Base-by-base conservation (phyloP, 2,888 invertebrate genomes). In the Bimastos eiseni region DNA sequence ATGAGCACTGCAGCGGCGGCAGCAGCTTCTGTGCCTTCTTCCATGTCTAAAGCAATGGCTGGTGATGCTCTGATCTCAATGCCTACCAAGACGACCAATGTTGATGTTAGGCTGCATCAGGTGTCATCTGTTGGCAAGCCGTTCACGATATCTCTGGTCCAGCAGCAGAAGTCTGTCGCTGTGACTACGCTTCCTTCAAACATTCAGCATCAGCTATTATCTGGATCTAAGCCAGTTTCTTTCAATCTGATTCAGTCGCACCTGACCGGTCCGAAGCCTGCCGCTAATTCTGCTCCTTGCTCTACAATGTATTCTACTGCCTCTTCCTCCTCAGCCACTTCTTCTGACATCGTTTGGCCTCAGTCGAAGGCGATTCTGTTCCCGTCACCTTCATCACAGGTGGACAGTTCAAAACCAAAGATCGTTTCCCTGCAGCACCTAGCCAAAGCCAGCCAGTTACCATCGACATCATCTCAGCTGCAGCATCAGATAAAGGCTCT, bases 221-320 rank as follows among this genome's bases (percentile, higher is more conserved):
- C 84, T 34, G 84, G 33, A 34, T 86, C 86, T 21, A 86, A 86
- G 86, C 86, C 86, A 34, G 86, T 86, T 86, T 34, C 86, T 86
- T 86, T 86, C 37, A 37, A 37, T 36, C 24, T 86, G 36, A 86
- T 86, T 86, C 86, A 86, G 86, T 86, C 86, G 6, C 84, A 84
- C 36, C n/a, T 86, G 86, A 36, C 86, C 24, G 86, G 86, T 86
- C 24, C 4, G 8, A 86, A 86, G 24, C 15, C 36, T 34, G 36
- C 36, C 34, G 19, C 34, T 86, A 21, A 21, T 37, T 21, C 86
- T 86, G 86, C 86, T 36, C 24, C 37, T 36, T 34, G 36, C 34
- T 86, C 34, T 86, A 36, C 36, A 19, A 6, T 19, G 21, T 86
- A 34, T 36, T 86, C 86, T 86, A 37, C 37, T 21, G 19, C 84